Conservation (phyloP, 2,113 vertebrate genomes). For the Vireo altiloquus region DNA sequence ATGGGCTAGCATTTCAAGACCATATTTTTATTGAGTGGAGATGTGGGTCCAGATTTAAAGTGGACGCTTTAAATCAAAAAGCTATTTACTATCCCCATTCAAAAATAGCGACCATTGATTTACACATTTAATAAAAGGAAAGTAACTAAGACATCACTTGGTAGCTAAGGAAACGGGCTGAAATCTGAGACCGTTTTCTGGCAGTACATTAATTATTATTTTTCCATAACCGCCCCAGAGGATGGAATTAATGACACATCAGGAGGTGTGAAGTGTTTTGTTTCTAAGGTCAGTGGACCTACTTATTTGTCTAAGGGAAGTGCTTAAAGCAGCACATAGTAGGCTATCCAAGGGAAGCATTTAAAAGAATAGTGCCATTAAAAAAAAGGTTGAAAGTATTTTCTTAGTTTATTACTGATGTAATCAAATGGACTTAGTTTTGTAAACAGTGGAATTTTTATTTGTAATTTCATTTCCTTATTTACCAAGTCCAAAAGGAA, state of each 20-base stretch:
- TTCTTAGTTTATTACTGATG: neutral
- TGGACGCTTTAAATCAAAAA: slow-evolving; percentile 1
- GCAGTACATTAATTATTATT: slow-evolving; percentile 20
- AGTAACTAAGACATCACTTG: neutral
- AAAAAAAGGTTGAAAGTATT: neutral
- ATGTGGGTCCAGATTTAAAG: neutral
- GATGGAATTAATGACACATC: slow-evolving; percentile 22
- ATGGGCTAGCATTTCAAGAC: neutral
- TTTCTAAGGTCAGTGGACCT: neutral
- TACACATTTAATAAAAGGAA: slow-evolving; percentile 17
- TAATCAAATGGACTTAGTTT: neutral
- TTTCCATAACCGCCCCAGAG: slow-evolving; percentile 36
- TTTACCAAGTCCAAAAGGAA: neutral
- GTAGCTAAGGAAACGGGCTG: slow-evolving; percentile 26
- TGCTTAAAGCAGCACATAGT: neutral
- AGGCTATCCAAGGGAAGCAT: neutral
- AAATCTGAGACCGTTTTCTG: slow-evolving; percentile 20
- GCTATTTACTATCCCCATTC: neutral
- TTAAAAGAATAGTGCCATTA: neutral
- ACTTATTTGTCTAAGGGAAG: neutral
- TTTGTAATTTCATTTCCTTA: slow-evolving; percentile 5
- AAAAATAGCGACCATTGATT: neutral
- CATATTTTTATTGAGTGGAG: neutral
- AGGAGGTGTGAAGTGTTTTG: slow-evolving; percentile 29
- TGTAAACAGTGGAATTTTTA: slow-evolving; percentile 25